Evolutionary conservation across 2,797 vertebrate species (phyloP).

Genomic region (Squalus acanthias): DNA sequence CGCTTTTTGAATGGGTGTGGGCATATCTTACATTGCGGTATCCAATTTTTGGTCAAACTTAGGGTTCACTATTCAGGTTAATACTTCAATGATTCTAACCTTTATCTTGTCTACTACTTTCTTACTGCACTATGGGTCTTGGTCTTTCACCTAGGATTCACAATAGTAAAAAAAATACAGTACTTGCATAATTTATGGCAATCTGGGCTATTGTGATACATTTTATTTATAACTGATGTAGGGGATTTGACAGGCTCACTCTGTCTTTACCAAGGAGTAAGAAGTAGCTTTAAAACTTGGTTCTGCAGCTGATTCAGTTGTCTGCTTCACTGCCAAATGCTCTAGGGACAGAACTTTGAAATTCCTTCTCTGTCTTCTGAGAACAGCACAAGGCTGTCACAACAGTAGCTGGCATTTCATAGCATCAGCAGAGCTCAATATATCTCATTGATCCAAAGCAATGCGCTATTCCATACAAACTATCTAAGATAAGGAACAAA

Average conservation of each 20-base stretch:
- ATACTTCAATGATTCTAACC: neutral
- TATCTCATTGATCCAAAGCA: neutral
- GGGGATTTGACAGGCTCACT: neutral
- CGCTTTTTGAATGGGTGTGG: too few species aligned
- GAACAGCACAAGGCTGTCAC: neutral
- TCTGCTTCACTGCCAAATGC: constrained; percentile 27
- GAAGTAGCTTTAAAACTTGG: neutral
- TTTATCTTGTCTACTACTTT: neutral
- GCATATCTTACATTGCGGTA: too few species aligned
- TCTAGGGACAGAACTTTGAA: neutral
- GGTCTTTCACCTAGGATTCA: neutral
- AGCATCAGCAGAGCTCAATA: constrained; percentile 17
- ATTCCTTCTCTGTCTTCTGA: constrained; percentile 20
- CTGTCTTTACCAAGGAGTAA: neutral
- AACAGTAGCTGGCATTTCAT: neutral
- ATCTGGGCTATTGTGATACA: neutral
- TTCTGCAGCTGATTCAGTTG: neutral
- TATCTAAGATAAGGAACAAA: neutral
- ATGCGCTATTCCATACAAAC: neutral
- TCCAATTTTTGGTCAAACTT: neutral
- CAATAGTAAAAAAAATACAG: neutral
- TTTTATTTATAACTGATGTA: neutral
- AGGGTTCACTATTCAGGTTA: neutral
- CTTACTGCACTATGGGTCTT: neutral
- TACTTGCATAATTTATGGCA: neutral